Percentiles rank a stretch among this genome's conserved stretches.
These are phyloP conservation scores for Eolophus roseicapilla DNA, from an alignment of 2,113 vertebrate species.

Conservation along the genomic window DNA sequence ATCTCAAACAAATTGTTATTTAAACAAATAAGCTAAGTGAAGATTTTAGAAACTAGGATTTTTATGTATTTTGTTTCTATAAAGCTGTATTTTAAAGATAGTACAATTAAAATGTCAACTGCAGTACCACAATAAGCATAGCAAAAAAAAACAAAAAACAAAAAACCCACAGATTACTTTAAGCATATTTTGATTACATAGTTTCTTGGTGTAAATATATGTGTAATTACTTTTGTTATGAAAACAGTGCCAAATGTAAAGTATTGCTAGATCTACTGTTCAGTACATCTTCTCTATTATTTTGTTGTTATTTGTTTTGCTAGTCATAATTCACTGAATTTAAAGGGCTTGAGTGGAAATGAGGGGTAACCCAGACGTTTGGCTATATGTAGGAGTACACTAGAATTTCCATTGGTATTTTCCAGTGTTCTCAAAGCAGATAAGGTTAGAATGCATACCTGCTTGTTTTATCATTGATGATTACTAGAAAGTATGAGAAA, in stretches of 20 bases:
- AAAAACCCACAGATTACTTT: not conserved
- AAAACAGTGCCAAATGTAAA: not conserved
- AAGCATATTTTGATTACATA: not conserved
- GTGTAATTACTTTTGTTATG: not conserved
- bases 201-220: not conserved
- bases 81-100: not conserved
- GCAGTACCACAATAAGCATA: not conserved
- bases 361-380: not conserved
- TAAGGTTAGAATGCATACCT: not conserved
- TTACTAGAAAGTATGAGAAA: not conserved
- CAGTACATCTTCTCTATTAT: not conserved
- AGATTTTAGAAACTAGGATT: not conserved
- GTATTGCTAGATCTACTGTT: not conserved
- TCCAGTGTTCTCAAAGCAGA: not conserved
- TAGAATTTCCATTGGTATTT: not conserved
- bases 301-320: not conserved
- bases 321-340: not conserved
- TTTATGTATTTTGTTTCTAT: not conserved
- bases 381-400: not conserved
- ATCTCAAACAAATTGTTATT: not conserved
- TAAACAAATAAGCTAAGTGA: not conserved
- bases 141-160: not conserved
- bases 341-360: not conserved
- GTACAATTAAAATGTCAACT: not conserved
- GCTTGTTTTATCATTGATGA: not conserved